phyloP scores from a whole-genome alignment of 2,888 invertebrate species.

The Chymomyza amoena region DNA sequence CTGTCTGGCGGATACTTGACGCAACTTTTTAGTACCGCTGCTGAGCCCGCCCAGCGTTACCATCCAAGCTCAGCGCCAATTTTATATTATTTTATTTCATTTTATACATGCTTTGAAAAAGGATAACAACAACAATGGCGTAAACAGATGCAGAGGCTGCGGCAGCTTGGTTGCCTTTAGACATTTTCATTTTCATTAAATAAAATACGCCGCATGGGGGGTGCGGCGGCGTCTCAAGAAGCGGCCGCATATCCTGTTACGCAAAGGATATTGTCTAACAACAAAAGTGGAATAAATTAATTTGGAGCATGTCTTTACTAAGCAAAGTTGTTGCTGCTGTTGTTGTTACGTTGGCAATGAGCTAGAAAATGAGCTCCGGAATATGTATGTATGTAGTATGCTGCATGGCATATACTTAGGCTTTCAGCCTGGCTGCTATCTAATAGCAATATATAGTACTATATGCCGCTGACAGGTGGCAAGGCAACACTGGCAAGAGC shows the following conservation, averaged over 20 bases:
- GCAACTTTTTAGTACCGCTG: conserved; percentile 30
- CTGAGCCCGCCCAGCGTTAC: background rate
- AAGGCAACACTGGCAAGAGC: conserved; percentile 12
- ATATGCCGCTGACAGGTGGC: conserved; percentile 69
- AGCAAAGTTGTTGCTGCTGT: background rate
- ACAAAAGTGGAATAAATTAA: conserved; percentile 75
- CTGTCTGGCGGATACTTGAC: conserved; percentile 57
- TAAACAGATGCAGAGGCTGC: background rate
- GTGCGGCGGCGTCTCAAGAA: conserved; percentile 21
- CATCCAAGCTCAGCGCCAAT: conserved; percentile 18
- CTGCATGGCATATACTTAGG: conserved; percentile 34
- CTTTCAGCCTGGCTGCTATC: conserved; percentile 16
- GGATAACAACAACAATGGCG: conserved; percentile 47
- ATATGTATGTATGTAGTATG: conserved; percentile 33
- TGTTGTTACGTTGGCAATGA: conserved; percentile 56
- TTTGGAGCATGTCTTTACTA: conserved; percentile 65
- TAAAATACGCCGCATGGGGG: conserved; percentile 25
- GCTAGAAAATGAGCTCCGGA: conserved; percentile 71
- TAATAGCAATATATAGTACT: conserved; percentile 59
- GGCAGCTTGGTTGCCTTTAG: conserved; percentile 44
- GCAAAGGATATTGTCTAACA: conserved; percentile 68
- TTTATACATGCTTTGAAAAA: conserved; percentile 55
- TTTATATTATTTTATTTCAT: conserved; percentile 61
- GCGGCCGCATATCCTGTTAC: conserved; percentile 47
- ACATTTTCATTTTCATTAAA: conserved; percentile 74